Evolutionary conservation across 2,797 vertebrate genomes (phyloP), one percentile per base, ranked within the genome.

Genomic region (Cichlasoma orientale): DNA sequence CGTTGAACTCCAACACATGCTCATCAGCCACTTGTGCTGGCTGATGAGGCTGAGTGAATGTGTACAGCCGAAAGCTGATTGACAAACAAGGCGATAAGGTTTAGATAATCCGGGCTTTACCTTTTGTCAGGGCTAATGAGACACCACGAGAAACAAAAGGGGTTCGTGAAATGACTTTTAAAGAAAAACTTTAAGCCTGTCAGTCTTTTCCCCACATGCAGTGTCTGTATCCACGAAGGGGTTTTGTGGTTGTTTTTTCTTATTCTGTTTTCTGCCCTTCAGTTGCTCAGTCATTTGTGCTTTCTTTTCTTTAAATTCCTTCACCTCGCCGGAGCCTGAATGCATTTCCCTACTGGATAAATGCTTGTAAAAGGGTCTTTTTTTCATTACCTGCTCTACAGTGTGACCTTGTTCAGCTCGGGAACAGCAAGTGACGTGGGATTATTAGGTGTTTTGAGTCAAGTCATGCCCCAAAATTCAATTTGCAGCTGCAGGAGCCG

Each of bases 371-470:
- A 80, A 77, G 13, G 55, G 16, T 72, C 50, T 56, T 74, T 78
- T 80, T 77, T 66, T 55, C 57, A 78, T 88, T 75, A 70, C 85
- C 74, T 59, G 7, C 72, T 78, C 78, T 78, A 82, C 83, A 88
- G 63, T 82, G 88, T 94, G 92, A 93, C 94, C 93, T 93, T 92
- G 89, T 92, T 91, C 84, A 16, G 85, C 86, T 85, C 74, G 55
- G 72, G 80, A 87, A 84, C 88, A 82, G 61, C 74, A 33, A 85
- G 87, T 88, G 88, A 90, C 74, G 59, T 71, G 81, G 89, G 90
- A 93, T 94, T 95, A 93, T 94, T 86, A 91, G 91, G 88, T 92
- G 88, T 93, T 94, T 87, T 86, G 83, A 93, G 90, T 93, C 86
- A 74, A 90, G 91, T 87, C 81, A 84, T 89, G 88, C 69, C 80